Evolutionary conservation across 1,140 invertebrate species (phyloP), one percentile per base, ranked within the genome.

Genomic region (Apis cerana): DNA sequence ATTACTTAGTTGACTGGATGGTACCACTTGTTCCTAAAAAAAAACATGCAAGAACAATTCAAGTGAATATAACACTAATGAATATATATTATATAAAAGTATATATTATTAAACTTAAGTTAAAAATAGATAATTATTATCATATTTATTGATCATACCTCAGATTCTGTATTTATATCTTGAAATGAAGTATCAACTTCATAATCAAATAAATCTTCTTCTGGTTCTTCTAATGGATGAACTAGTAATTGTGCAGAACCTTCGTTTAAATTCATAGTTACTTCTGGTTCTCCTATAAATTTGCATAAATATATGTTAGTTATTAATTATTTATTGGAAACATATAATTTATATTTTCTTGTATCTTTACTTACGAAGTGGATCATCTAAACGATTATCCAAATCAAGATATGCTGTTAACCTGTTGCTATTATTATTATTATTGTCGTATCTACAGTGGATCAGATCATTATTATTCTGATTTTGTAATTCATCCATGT

Each of bases 21-120:
- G 83, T 56, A 85, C 83, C 9, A 85, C 74, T 85, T 85, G 83
- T n/a, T 85, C 83, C 80, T 85, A 61, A 48, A 62, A 83, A 59
- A 54, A 9, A 23, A 68, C 48, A 17, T n/a, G 19, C 43, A 56
- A 33, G 33, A 33, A 33, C 2, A 33, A 43, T 54, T 54, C 50
- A 23, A 70, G n/a, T 52, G 23, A 61, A 62, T 50, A 15, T 50
- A 27, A 1, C 8, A 15, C 23, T n/a, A 58, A 8, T 15, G n/a
- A 27, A 56, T 2, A 50, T 13, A 58, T 50, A 69, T 27, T 11
- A 27, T 5, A 27, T 23, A 4, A 10, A 52, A 11, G 1, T 0
- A 21, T 21, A 19, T 0, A 72, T 54, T 23, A 8, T 21, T 21
- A 74, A 10, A 2, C 1, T 54, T n/a, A 21, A 68, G 23, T 17